These are phyloP conservation scores for Uloborus plumipes DNA, from an alignment of 2,888 invertebrate genomes.

Conservation along the genomic window DNA sequence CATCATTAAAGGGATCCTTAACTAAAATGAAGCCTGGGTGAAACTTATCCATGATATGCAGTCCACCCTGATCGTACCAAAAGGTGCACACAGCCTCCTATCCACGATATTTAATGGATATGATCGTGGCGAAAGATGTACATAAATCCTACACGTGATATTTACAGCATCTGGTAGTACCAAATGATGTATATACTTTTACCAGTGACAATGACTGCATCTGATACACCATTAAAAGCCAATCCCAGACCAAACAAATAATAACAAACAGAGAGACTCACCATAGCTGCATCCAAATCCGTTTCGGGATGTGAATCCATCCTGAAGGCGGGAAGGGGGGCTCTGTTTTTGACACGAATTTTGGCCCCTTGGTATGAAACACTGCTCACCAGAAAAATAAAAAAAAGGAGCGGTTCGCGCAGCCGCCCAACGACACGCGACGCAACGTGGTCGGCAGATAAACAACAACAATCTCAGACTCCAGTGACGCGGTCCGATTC, in stretches of 20 bases:
- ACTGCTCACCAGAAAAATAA: slow-evolving; percentile 46
- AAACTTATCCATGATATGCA: too few relatives aligned
- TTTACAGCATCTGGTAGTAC: too few relatives aligned
- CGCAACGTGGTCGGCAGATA: neutral
- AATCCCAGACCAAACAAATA: neutral
- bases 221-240: neutral
- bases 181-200: too few relatives aligned
- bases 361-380: slow-evolving; percentile 60
- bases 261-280: slow-evolving; percentile 50
- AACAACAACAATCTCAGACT: neutral
- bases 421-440: neutral
- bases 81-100: too few relatives aligned
- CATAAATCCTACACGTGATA: too few relatives aligned
- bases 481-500: neutral
- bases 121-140: too few relatives aligned
- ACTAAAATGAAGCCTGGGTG: too few relatives aligned
- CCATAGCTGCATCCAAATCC: slow-evolving; percentile 65
- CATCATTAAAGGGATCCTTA: too few relatives aligned
- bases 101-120: too few relatives aligned
- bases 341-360: slow-evolving; percentile 68
- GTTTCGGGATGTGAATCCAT: slow-evolving; percentile 65
- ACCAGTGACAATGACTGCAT: too few relatives aligned
- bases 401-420: neutral
- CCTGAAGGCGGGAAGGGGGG: slow-evolving; percentile 66
- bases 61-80: too few relatives aligned